Conservation (phyloP, 2,888 invertebrate genomes). For the Caenorhabditis afra region DNA sequence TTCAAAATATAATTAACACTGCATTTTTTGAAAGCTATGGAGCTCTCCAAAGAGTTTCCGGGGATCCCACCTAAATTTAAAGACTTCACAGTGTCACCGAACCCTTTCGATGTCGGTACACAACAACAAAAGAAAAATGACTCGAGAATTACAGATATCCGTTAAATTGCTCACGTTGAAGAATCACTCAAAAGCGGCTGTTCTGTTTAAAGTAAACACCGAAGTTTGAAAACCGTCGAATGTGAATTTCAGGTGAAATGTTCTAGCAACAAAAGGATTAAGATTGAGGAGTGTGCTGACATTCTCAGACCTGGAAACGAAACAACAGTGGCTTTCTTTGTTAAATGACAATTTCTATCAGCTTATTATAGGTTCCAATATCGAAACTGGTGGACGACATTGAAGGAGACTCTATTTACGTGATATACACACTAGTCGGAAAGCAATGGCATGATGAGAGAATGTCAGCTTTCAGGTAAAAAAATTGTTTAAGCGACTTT, state of each 20-base stretch:
- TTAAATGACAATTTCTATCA: neutral
- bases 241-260: slow-evolving; percentile 54
- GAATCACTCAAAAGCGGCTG: slow-evolving; percentile 49
- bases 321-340: slow-evolving; percentile 20
- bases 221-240: neutral
- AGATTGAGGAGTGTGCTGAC: slow-evolving; percentile 61
- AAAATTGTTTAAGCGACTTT: slow-evolving; percentile 1
- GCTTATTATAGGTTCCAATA: slow-evolving; percentile 33
- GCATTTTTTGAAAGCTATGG: slow-evolving; percentile 6
- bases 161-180: slow-evolving; percentile 44
- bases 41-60: slow-evolving; percentile 50
- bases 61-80: slow-evolving; percentile 52
- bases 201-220: slow-evolving; percentile 54
- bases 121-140: too few species aligned
- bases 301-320: slow-evolving; percentile 58
- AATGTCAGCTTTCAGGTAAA: slow-evolving; percentile 46
- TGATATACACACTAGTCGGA: slow-evolving; percentile 61
- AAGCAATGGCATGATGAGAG: slow-evolving; percentile 58
- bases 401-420: slow-evolving; percentile 45
- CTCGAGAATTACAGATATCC: slow-evolving; percentile 4
- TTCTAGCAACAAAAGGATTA: slow-evolving; percentile 50
- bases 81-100: slow-evolving; percentile 40
- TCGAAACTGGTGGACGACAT: slow-evolving; percentile 31
- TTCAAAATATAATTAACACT: too few species aligned
- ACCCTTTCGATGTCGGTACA: slow-evolving; percentile 38